Conservation (phyloP, 2,888 invertebrate species). For the Ophion costatus region DNA sequence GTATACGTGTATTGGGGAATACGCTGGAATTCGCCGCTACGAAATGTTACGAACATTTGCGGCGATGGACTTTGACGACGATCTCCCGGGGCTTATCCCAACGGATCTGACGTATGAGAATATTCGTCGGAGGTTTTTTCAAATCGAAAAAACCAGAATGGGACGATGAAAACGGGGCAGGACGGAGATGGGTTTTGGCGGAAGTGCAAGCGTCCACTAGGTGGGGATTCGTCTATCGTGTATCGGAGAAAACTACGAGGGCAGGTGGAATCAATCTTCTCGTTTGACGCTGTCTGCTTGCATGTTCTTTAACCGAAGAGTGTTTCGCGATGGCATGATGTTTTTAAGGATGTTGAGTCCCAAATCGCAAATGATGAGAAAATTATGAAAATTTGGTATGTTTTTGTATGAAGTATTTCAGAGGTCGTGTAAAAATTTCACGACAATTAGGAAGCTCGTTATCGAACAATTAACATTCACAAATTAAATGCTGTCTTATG, state of each 20-base stretch:
- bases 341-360: too few relatives aligned
- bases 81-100: constrained; percentile 23
- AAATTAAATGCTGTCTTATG: too few relatives aligned
- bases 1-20: constrained; percentile 16
- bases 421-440: too few relatives aligned
- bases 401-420: too few relatives aligned
- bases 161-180: constrained; percentile 2
- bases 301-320: not conserved
- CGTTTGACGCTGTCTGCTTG: not conserved
- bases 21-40: constrained; percentile 7
- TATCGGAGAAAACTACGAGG: not conserved
- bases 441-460: too few relatives aligned
- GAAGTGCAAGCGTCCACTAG: not conserved
- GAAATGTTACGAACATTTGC: constrained; percentile 39
- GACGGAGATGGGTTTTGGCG: constrained; percentile 34
- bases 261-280: not conserved
- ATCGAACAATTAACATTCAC: too few relatives aligned
- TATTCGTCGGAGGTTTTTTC: constrained; percentile 9
- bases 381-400: too few relatives aligned
- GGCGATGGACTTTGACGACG: constrained; percentile 37
- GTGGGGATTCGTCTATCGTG: not conserved
- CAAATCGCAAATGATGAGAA: too few relatives aligned
- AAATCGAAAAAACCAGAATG: constrained; percentile 29
- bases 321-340: not conserved
- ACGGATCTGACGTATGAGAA: constrained; percentile 1